These are phyloP conservation scores for Acromyrmex echinatior DNA, from an alignment of 1,140 invertebrate species.

Conservation along the genomic window DNA sequence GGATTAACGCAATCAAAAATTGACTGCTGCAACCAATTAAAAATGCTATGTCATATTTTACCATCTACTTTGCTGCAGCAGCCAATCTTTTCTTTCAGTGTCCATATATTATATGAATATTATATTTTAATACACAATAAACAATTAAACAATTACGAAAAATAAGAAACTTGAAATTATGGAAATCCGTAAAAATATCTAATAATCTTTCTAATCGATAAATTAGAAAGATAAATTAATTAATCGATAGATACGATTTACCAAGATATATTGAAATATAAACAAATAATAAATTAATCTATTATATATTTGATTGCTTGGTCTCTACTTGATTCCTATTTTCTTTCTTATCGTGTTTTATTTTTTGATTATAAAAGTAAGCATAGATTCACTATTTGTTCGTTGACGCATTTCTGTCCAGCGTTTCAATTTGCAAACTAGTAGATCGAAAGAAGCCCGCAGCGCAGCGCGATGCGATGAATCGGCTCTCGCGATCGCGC, in stretches of 20 bases:
- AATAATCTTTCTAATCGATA: too few species aligned
- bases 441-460: conserved; percentile 13
- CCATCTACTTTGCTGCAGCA: too few species aligned
- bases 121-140: neutral
- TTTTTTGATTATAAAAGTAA: too few species aligned
- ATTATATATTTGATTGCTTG: neutral
- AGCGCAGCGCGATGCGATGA: conserved; percentile 12
- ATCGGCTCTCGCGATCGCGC: conserved; percentile 42
- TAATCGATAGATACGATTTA: neutral
- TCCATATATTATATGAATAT: too few species aligned
- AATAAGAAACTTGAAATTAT: neutral
- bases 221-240: neutral
- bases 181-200: neutral
- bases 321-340: neutral
- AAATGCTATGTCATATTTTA: too few species aligned
- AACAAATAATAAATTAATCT: conserved; percentile 2
- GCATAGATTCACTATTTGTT: neutral
- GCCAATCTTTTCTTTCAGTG: too few species aligned
- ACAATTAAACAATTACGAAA: neutral
- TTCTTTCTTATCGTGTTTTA: too few species aligned
- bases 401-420: neutral
- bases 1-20: too few species aligned
- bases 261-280: neutral
- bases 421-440: conserved; percentile 42
- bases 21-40: too few species aligned